Evolutionary conservation across 2,797 vertebrate genomes (phyloP).

Genomic region (Poecilia velifera): DNA sequence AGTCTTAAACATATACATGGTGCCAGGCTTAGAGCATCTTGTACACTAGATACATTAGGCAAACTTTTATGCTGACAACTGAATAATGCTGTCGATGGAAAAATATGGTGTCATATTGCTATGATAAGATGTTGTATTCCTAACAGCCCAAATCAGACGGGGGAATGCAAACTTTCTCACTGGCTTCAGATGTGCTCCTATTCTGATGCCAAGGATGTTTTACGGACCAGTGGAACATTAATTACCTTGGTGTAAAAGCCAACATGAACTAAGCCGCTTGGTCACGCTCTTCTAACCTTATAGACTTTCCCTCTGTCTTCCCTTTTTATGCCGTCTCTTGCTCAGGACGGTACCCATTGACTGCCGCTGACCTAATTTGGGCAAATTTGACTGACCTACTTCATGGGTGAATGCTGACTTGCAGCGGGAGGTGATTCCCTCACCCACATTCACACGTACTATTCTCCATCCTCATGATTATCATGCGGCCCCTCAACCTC

Average conservation of each 20-base stretch:
- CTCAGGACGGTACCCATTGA: conserved; percentile 72
- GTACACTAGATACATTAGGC: background rate
- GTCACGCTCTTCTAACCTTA: conserved; percentile 62
- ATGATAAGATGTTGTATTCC: background rate
- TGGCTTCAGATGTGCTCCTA: conserved; percentile 56
- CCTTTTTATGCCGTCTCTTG: conserved; percentile 42
- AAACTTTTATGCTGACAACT: background rate
- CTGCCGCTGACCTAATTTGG: conserved; percentile 81
- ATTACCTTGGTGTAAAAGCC: conserved; percentile 65
- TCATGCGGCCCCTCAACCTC: conserved; percentile 49
- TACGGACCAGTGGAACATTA: conserved; percentile 37
- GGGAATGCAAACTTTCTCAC: conserved; percentile 66
- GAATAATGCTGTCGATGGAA: background rate
- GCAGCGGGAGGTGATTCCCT: conserved; percentile 69
- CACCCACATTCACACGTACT: conserved; percentile 46
- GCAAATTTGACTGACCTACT: conserved; percentile 80
- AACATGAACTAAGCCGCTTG: conserved; percentile 61
- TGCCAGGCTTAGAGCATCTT: background rate
- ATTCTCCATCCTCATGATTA: conserved; percentile 46
- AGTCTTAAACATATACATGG: background rate
- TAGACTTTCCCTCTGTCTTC: conserved; percentile 23
- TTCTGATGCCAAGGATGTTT: conserved; percentile 58
- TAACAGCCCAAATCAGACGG: conserved; percentile 41
- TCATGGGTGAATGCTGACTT: conserved; percentile 78
- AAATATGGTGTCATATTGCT: background rate